These are phyloP conservation scores for Emydoidea blandingii DNA, from an alignment of 2,797 vertebrate species.

Conservation along the genomic window DNA sequence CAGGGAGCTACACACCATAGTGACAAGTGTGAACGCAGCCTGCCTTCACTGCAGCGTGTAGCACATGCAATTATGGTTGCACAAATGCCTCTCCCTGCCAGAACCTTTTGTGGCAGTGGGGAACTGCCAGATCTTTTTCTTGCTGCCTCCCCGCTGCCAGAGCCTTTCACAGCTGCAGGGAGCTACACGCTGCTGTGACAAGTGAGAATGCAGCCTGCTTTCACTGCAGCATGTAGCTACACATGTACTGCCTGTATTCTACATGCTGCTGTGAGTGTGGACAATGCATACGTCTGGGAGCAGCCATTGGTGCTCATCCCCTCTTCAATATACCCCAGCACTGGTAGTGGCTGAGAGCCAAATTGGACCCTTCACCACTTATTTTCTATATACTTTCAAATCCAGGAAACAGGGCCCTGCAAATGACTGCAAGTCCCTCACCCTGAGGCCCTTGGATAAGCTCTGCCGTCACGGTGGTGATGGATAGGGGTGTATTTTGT, in stretches of 20 bases:
- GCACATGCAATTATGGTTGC: neutral
- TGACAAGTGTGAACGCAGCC: neutral
- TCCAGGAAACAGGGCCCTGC: fast-evolving
- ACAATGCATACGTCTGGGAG: neutral
- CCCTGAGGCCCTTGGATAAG: neutral
- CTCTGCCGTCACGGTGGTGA: neutral
- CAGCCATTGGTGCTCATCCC: neutral
- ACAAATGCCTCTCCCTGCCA: neutral
- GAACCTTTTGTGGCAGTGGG: neutral
- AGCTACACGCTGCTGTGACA: neutral
- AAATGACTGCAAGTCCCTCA: neutral
- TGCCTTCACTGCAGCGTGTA: neutral
- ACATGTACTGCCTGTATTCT: neutral
- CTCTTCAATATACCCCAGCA: neutral
- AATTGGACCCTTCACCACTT: neutral
- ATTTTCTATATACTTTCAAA: neutral
- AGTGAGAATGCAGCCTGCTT: neutral
- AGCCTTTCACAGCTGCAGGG: neutral
- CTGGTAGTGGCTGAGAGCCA: neutral
- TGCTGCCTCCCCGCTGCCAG: neutral
- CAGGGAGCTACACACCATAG: neutral
- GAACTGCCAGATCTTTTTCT: neutral
- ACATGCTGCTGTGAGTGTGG: neutral
- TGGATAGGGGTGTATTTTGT: neutral
- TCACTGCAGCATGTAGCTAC: neutral